Conservation (phyloP, 64 coral and sea anemone species). For the Montipora capricornis region DNA sequence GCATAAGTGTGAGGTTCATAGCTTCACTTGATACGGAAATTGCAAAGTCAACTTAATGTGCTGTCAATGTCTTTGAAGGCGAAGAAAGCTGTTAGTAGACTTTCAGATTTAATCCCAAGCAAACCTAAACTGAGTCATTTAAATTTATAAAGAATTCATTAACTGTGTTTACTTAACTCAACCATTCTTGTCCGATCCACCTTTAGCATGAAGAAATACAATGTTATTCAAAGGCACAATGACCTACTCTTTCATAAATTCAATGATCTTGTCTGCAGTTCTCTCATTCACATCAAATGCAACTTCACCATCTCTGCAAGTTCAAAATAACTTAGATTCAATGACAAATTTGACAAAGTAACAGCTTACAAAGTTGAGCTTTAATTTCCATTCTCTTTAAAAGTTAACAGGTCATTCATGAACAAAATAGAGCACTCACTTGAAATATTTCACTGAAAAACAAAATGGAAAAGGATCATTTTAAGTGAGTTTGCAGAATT, state of each 20-base stretch:
- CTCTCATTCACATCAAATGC: conserved; percentile 99
- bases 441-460: conserved; percentile 98
- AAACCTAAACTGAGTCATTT: too few relatives aligned
- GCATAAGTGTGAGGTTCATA: too few relatives aligned
- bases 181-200: too few relatives aligned
- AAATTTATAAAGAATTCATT: too few relatives aligned
- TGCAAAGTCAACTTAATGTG: too few relatives aligned
- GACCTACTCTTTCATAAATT: conserved; percentile 99
- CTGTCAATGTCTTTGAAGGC: too few relatives aligned
- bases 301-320: conserved; percentile 88
- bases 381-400: not conserved
- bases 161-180: too few relatives aligned
- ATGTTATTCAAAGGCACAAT: not conserved
- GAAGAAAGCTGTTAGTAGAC: too few relatives aligned
- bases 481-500: not conserved
- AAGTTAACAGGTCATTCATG: too few relatives aligned
- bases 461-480: conserved; percentile 18
- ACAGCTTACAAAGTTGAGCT: too few relatives aligned
- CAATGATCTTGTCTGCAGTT: conserved; percentile 90
- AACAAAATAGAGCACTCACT: conserved; percentile 52
- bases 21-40: too few relatives aligned
- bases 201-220: not conserved
- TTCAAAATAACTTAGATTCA: not conserved
- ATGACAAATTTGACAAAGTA: not conserved
- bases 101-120: too few relatives aligned